These are phyloP conservation scores for Lacerta agilis DNA, from an alignment of 2,797 vertebrate genomes.

Conservation along the genomic window DNA sequence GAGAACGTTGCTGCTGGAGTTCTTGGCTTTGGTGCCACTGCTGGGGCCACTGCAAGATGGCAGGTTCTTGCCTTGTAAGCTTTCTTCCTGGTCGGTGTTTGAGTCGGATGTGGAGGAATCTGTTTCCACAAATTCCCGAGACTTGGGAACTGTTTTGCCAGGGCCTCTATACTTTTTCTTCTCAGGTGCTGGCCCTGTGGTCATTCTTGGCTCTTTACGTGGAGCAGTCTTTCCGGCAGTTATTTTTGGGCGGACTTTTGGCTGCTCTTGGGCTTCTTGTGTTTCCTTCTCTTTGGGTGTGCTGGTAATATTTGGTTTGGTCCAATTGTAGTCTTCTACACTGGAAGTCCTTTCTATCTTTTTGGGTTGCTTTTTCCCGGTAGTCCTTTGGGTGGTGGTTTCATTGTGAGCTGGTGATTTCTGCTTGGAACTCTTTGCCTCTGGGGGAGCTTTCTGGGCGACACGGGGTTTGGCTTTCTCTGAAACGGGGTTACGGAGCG, in stretches of 20 bases:
- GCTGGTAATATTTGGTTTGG: constrained; percentile 85
- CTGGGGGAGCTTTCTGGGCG: constrained; percentile 87
- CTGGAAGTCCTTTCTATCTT: constrained; percentile 88
- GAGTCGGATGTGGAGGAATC: constrained; percentile 95
- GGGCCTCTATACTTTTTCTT: constrained; percentile 94
- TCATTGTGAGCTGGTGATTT: constrained; percentile 89
- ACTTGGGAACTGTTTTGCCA: constrained; percentile 92
- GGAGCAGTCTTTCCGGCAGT: constrained; percentile 89
- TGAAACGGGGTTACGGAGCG: constrained; percentile 82
- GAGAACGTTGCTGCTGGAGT: constrained; percentile 81
- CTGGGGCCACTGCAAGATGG: constrained; percentile 76
- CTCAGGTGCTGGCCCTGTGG: constrained; percentile 80
- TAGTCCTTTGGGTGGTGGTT: constrained; percentile 85
- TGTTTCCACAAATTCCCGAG: constrained; percentile 95
- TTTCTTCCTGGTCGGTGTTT: constrained; percentile 92
- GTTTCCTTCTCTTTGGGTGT: constrained; percentile 92
- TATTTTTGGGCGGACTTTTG: constrained; percentile 87
- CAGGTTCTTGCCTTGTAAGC: constrained; percentile 81
- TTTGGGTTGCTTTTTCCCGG: constrained; percentile 94
- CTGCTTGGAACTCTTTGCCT: constrained; percentile 89
- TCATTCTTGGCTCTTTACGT: constrained; percentile 91
- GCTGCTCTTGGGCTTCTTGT: constrained; percentile 82
- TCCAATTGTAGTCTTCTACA: constrained; percentile 88
- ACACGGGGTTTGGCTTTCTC: constrained; percentile 91
- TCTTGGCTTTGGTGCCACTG: constrained; percentile 78